Evolutionary conservation across 1,140 invertebrate species (phyloP).

Genomic region (Sycophila sp.): DNA sequence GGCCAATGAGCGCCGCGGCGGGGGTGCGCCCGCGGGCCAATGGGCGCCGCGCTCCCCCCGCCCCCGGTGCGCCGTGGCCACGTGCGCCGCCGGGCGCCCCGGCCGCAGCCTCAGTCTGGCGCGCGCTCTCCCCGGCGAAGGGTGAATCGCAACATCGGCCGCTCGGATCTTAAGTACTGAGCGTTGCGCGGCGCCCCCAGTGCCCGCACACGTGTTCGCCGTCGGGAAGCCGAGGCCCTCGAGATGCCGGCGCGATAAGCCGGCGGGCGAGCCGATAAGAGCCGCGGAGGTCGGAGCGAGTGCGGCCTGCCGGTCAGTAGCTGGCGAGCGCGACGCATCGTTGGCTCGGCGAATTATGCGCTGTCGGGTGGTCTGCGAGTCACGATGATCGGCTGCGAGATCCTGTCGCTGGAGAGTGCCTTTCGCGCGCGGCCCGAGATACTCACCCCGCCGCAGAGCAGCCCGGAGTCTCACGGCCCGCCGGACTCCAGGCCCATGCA

Average conservation of each 20-base stretch:
- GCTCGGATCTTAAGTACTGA: no score
- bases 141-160: no score
- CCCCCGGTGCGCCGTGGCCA: neutral
- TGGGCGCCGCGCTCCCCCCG: neutral
- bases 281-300: neutral
- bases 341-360: neutral
- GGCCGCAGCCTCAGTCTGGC: neutral
- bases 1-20: neutral
- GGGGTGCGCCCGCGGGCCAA: slow-evolving; percentile 2
- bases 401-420: slow-evolving; percentile 48
- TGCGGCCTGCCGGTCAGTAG: neutral
- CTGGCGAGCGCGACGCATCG: neutral
- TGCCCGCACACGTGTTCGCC: neutral
- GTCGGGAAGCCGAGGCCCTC: no score
- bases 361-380: no score
- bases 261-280: slow-evolving; percentile 2
- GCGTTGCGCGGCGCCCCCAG: neutral
- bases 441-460: slow-evolving; percentile 61
- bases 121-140: neutral
- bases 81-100: neutral
- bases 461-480: slow-evolving; percentile 50
- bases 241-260: slow-evolving; percentile 3
- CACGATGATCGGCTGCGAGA: slow-evolving; percentile 52
- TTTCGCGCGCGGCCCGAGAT: slow-evolving; percentile 50
- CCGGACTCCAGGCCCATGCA: slow-evolving; percentile 44